Base-by-base conservation (phyloP, 2,113 vertebrate species). In the Trochalopteron elliotii region DNA sequence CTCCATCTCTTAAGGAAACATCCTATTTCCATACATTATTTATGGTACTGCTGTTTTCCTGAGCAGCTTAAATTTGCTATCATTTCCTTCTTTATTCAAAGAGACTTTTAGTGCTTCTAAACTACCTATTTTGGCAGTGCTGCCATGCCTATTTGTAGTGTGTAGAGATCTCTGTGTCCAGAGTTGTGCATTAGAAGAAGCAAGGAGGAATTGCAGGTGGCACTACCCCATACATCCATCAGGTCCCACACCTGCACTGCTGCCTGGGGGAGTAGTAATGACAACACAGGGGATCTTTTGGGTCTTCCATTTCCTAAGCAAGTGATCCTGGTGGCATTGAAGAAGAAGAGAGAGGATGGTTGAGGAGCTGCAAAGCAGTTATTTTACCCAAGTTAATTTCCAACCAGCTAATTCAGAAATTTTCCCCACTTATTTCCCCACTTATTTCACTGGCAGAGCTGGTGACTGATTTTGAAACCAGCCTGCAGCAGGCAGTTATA, bases 1-100 rank as follows among this genome's bases (percentile, higher is more conserved):
- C n/a, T 78, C 72, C 31, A 28, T 69, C 37, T 87, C 55, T 79
- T 87, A 72, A 93, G 91, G 87, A 94, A 91, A 91, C 37, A 85
- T 60, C 39, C 18, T 18, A 88, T 89, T 95, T 87, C 57, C 71
- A 77, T 91, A 87, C 65, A 90, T 92, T 93, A 93, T 95, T 96
- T 96, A 94, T 93, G 0, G 0, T 1, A 3, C 23, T 87, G 59
- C 45, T 95, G 16, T 86, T 83, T 93, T 84, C 75, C 79, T 57
- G 27, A 88, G 37, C 55, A 61, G 39, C 42, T 90, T 83, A 76
- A 50, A 95, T 89, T 93, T 83, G 53, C 37, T 76, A 67, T 33
- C 1, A 14, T 94, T 96, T 94, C 50, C 27, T 70, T 80, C 59
- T 91, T 93, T 77, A 83, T 90, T 85, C 37, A 59, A 91, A 69